These are phyloP conservation scores for Hirundichthys speculiger DNA, from an alignment of 2,113 vertebrate genomes.

Conservation along the genomic window DNA sequence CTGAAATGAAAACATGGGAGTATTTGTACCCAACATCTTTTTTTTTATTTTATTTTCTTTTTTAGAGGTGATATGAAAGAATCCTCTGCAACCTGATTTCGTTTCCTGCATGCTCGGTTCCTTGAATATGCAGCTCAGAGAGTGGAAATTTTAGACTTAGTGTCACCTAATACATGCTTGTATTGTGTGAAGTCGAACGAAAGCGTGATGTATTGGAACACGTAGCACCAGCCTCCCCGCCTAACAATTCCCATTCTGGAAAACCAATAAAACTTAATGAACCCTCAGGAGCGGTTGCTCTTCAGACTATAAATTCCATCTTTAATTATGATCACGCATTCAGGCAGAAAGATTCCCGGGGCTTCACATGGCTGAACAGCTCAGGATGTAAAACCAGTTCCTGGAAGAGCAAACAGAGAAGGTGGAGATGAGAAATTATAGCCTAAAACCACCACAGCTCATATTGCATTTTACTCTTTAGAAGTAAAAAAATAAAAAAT, in stretches of 20 bases:
- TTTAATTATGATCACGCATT: slow-evolving; percentile 65
- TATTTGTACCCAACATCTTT: slow-evolving; percentile 14
- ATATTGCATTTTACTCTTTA: not conserved
- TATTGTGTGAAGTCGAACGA: slow-evolving; percentile 12
- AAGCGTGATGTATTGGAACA: slow-evolving; percentile 44
- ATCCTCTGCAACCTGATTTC: not conserved
- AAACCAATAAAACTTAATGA: slow-evolving; percentile 65
- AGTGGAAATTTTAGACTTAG: not conserved
- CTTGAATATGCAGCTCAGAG: slow-evolving; percentile 1
- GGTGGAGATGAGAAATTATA: slow-evolving; percentile 26
- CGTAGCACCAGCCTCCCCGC: slow-evolving; percentile 33
- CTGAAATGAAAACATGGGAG: slow-evolving; percentile 28
- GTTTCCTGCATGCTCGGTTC: not conserved
- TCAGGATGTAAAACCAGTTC: slow-evolving; percentile 26
- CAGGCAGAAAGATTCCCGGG: slow-evolving; percentile 41
- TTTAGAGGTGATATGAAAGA: slow-evolving; percentile 12
- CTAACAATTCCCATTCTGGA: slow-evolving; percentile 28
- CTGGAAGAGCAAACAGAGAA: slow-evolving; percentile 19
- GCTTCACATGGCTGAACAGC: slow-evolving; percentile 13
- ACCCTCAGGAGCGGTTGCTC: slow-evolving; percentile 40
- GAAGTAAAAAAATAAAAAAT: not conserved
- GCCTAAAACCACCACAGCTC: not conserved
- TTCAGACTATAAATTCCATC: slow-evolving; percentile 53
- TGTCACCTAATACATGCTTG: slow-evolving; percentile 24
- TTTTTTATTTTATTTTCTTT: no score